A percentile compares a stretch with the other conserved stretches of the same genome.
Conservation (phyloP, 1,140 invertebrate genomes). For the Plodia interpunctella region DNA sequence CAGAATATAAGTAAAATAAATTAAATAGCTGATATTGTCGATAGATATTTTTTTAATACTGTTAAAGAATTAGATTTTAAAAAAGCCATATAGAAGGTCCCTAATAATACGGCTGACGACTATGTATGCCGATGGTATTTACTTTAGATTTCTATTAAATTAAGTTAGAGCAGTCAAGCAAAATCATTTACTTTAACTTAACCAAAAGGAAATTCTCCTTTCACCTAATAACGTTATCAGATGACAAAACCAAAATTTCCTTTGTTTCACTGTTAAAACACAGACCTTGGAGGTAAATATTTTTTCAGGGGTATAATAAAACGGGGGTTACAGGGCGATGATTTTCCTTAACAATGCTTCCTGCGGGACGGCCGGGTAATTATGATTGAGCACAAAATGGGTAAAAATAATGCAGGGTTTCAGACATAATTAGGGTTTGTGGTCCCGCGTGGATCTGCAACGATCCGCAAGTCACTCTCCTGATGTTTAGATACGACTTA, state of each 20-base stretch:
- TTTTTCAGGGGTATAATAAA: constrained; percentile 28
- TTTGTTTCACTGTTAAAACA: background rate
- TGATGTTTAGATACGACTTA: constrained; percentile 8
- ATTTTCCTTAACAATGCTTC: constrained; percentile 56
- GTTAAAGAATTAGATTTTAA: no score
- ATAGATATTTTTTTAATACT: no score
- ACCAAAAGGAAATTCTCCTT: background rate
- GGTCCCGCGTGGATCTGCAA: constrained; percentile 36
- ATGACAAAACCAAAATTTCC: background rate
- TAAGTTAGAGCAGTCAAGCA: background rate
- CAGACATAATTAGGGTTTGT: constrained; percentile 72
- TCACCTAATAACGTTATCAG: background rate
- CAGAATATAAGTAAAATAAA: no score
- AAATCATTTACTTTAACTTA: background rate
- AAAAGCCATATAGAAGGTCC: no score
- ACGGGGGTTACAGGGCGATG: constrained; percentile 37
- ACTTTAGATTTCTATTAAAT: background rate
- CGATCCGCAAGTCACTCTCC: constrained; percentile 49
- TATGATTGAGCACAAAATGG: constrained; percentile 72
- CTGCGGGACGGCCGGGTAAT: constrained; percentile 55
- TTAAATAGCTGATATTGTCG: no score
- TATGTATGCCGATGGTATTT: no score
- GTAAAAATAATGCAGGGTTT: constrained; percentile 69
- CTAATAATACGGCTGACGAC: no score
- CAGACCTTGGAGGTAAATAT: constrained; percentile 30